Evolutionary conservation across 1,140 invertebrate species (phyloP).

Genomic region (Maconellicoccus hirsutus): DNA sequence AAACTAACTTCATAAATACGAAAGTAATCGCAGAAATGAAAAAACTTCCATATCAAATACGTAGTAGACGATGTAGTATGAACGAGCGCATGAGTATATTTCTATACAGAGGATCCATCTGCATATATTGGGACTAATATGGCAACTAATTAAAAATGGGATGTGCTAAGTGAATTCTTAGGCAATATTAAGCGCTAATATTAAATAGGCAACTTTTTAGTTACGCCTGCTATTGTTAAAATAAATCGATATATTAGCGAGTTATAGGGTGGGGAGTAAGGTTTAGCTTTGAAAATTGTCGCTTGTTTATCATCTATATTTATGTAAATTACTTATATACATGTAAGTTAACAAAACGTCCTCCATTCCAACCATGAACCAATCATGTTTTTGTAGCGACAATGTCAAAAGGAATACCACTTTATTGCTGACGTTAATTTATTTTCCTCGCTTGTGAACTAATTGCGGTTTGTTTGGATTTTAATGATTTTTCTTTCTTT

Average conservation of each 20-base stretch:
- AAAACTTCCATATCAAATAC: too few relatives aligned
- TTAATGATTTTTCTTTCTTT: not conserved
- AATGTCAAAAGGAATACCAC: conserved; percentile 4
- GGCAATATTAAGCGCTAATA: not conserved
- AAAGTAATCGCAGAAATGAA: too few relatives aligned
- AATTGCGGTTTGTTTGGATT: conserved; percentile 4
- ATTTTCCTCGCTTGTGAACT: not conserved
- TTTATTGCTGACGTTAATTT: conserved; percentile 5
- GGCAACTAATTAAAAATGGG: not conserved
- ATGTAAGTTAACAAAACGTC: not conserved
- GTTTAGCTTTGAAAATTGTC: not conserved
- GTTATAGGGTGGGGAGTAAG: not conserved
- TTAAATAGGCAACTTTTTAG: not conserved
- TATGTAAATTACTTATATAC: conserved; percentile 1
- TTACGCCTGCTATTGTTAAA: not conserved
- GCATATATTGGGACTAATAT: too few relatives aligned
- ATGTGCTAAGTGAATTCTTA: not conserved
- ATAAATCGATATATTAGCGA: not conserved
- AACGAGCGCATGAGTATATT: too few relatives aligned
- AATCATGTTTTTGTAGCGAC: conserved; percentile 3
- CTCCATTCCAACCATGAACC: not conserved
- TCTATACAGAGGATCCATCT: too few relatives aligned
- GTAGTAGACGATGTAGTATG: too few relatives aligned
- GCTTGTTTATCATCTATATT: conserved; percentile 9
- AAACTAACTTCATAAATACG: too few relatives aligned